Base-by-base conservation (phyloP, 2,888 invertebrate species). In the Galerucella nymphaeae region DNA sequence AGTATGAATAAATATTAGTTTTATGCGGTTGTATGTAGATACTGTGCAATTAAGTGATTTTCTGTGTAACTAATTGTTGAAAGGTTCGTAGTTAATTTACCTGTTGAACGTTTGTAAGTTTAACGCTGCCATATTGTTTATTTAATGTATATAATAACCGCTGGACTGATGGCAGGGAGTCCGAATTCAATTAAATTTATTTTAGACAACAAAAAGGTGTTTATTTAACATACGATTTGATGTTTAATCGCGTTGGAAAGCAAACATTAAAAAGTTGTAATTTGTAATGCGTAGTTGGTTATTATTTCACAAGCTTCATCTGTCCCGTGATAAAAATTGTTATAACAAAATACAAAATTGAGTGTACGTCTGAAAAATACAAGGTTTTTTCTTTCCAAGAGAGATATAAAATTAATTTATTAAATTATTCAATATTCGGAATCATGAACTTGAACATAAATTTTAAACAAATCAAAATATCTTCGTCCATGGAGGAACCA, bases 1-100 rank as follows among this genome's bases (percentile, higher is more conserved):
- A n/a, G 30, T 59, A 59, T n/a, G 59, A 38, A 59, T 59, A 30
- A 59, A 59, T 59, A 59, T 59, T 59, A 59, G 59, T 59, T 59
- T 59, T 59, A 16, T 59, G 59, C 16, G 16, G 14, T 45, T 38
- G 30, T 59, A 38, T n/a, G 38, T 59, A 38, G 59, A 59, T 59
- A 59, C 30, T 16, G 30, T 38, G 38, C 59, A 59, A 59, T 59
- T 59, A 59, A 59, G 59, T 59, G 59, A 59, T 59, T 59, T 59
- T 59, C 38, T 59, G 16, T 59, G 59, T 38, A 14, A 38, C 38
- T 11, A 53, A 53, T 53, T 53, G 53, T 18, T 18, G 53, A 53
- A 53, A 53, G 53, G 53, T 16, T 18, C 16, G 53, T 16, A 53
- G 53, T 53, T 18, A 16, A 53, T 53, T 53, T 16, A 53, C 53